phyloP scores from a whole-genome alignment of 2,888 invertebrate genomes.

The Caenorhabditis imperialis region DNA sequence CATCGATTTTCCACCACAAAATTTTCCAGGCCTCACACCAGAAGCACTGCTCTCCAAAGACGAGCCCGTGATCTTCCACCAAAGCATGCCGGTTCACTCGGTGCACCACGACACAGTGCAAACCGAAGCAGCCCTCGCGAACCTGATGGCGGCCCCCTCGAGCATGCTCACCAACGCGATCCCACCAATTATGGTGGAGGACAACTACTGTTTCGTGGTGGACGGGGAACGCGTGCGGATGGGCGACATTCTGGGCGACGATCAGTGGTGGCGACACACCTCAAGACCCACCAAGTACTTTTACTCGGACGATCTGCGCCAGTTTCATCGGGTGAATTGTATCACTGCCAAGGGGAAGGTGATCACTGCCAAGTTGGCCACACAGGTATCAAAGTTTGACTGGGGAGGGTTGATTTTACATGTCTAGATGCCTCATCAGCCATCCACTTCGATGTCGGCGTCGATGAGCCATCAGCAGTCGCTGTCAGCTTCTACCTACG shows the following conservation, averaged over 20 bases:
- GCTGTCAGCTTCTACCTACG: conserved; percentile 36
- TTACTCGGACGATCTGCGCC: conserved; percentile 75
- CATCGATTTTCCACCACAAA: no score
- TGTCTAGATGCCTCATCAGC: conserved; percentile 45
- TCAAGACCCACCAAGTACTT: conserved; percentile 77
- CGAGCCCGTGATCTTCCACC: conserved; percentile 72
- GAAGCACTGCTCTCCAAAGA: conserved; percentile 74
- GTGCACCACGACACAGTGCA: conserved; percentile 78
- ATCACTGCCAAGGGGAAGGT: conserved; percentile 74
- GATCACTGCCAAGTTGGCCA: conserved; percentile 61
- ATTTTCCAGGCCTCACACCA: conserved; percentile 62
- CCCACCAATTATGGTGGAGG: conserved; percentile 76
- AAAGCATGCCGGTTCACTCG: conserved; percentile 77
- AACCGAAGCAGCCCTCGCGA: conserved; percentile 78
- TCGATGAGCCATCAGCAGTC: conserved; percentile 36
- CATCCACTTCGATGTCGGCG: conserved; percentile 48
- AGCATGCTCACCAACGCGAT: conserved; percentile 73
- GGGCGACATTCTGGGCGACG: conserved; percentile 77
- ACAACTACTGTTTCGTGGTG: conserved; percentile 78
- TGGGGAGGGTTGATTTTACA: no score
- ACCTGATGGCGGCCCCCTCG: conserved; percentile 76
- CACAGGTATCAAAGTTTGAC: conserved; percentile 28
- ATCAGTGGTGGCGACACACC: conserved; percentile 78
- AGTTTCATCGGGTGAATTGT: conserved; percentile 77
- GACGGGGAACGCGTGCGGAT: conserved; percentile 77